Conservation (phyloP, 2,888 invertebrate species). For the Drosophila suboccidentalis region DNA sequence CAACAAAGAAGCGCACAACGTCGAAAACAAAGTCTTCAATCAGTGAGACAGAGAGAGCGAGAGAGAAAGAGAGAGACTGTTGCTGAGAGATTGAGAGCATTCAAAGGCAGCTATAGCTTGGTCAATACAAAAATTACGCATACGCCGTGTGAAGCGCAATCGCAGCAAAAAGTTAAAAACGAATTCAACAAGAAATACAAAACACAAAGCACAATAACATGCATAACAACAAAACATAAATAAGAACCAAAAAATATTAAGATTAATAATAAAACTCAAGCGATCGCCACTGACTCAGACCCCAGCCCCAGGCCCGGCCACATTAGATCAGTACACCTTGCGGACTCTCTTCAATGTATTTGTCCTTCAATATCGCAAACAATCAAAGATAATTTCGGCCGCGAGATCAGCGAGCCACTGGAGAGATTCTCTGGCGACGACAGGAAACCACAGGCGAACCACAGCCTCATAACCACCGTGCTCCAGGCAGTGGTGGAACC, state of each 20-base stretch:
- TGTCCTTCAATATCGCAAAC: conserved; percentile 3
- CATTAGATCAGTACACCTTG: background rate
- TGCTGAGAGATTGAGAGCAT: conserved; percentile 5
- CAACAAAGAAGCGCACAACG: conserved; percentile 60
- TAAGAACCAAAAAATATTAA: conserved; percentile 10
- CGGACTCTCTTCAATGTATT: conserved; percentile 32
- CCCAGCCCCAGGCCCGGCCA: background rate
- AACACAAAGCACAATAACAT: conserved; percentile 15
- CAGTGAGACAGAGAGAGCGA: conserved; percentile 11
- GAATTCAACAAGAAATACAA: conserved; percentile 19
- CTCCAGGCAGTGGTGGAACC: conserved; percentile 38
- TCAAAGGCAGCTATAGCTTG: conserved; percentile 52
- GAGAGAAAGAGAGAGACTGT: conserved; percentile 23
- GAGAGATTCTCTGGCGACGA: background rate
- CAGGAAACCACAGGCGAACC: conserved; percentile 6
- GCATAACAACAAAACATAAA: conserved; percentile 14
- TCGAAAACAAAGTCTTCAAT: conserved; percentile 62
- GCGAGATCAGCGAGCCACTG: background rate
- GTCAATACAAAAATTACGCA: conserved; percentile 68
- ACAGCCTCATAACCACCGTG: conserved; percentile 43
- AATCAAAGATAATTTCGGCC: background rate
- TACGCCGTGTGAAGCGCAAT: conserved; percentile 70
- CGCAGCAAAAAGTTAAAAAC: conserved; percentile 30
- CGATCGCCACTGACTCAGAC: conserved; percentile 46
- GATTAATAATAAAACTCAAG: conserved; percentile 42